Evolutionary conservation across 2,888 invertebrate species (phyloP).

Genomic region (Caenorhabditis afra): DNA sequence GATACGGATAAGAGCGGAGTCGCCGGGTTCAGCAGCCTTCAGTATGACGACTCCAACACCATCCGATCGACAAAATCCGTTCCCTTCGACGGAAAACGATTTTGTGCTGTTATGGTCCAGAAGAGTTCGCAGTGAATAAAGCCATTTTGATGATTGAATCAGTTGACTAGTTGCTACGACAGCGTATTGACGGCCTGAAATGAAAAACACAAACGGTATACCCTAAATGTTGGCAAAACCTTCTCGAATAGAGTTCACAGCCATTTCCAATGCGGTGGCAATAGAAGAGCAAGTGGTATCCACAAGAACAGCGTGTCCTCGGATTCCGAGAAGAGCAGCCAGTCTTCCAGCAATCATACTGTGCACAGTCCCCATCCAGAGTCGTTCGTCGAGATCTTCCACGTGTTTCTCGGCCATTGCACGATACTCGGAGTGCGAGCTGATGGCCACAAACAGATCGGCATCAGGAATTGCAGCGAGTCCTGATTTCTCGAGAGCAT

Average conservation of each 20-base stretch:
- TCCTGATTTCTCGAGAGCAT: conserved; percentile 85
- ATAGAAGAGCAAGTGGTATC: conserved; percentile 71
- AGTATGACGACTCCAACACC: conserved; percentile 64
- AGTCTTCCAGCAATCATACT: conserved; percentile 64
- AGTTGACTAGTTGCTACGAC: conserved; percentile 64
- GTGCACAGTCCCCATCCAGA: conserved; percentile 65
- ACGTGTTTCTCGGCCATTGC: conserved; percentile 56
- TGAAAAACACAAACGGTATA: not conserved
- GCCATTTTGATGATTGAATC: conserved; percentile 61
- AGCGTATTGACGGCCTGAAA: conserved; percentile 54
- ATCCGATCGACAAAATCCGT: conserved; percentile 65
- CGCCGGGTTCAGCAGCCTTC: conserved; percentile 30
- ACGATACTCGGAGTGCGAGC: conserved; percentile 62
- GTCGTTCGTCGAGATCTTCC: conserved; percentile 60
- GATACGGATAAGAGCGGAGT: conserved; percentile 28
- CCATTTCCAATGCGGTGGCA: conserved; percentile 65
- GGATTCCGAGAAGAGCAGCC: conserved; percentile 62
- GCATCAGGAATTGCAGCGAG: conserved; percentile 52
- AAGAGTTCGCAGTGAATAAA: conserved; percentile 55
- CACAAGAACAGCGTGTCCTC: conserved; percentile 64
- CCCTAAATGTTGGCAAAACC: conserved; percentile 6
- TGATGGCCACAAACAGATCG: conserved; percentile 61
- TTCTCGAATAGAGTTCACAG: conserved; percentile 55
- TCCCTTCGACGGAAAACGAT: conserved; percentile 57
- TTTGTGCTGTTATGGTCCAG: conserved; percentile 60